These are phyloP conservation scores for Andrena trimmerana DNA, from an alignment of 2,888 invertebrate species.

Conservation along the genomic window DNA sequence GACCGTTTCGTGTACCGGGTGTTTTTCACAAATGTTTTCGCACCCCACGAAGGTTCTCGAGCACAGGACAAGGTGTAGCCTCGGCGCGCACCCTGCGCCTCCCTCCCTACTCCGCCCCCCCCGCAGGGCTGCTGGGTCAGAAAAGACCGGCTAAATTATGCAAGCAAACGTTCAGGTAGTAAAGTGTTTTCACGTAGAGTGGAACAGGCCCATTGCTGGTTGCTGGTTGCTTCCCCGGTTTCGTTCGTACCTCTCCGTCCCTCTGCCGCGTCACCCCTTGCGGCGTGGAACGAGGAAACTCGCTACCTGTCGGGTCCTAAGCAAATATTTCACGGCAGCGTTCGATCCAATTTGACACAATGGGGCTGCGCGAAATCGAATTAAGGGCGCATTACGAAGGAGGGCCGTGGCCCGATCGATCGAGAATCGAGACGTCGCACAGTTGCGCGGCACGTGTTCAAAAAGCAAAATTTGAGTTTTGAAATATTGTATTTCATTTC, in stretches of 20 bases:
- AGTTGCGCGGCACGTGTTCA: too few relatives aligned
- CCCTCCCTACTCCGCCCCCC: slow-evolving; percentile 7
- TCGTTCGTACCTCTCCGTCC: slow-evolving; percentile 6
- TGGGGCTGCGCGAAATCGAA: slow-evolving; percentile 77
- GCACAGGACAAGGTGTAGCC: slow-evolving; percentile 67
- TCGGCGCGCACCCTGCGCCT: too few relatives aligned
- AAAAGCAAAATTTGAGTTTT: too few relatives aligned
- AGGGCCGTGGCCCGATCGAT: slow-evolving; percentile 61
- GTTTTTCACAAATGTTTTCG: slow-evolving; percentile 79
- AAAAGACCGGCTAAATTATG: slow-evolving; percentile 79
- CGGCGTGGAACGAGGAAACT: slow-evolving; percentile 33
- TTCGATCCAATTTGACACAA: slow-evolving; percentile 80
- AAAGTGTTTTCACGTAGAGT: slow-evolving; percentile 70
- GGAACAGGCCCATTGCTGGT: slow-evolving; percentile 45
- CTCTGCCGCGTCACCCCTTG: slow-evolving; percentile 19
- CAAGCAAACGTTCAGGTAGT: slow-evolving; percentile 80
- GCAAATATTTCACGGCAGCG: slow-evolving; percentile 79
- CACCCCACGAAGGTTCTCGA: slow-evolving; percentile 59
- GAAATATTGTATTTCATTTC: too few relatives aligned
- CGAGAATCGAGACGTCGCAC: slow-evolving; percentile 18
- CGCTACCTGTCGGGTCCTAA: slow-evolving; percentile 73
- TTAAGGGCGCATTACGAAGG: slow-evolving; percentile 77
- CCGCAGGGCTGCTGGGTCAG: slow-evolving; percentile 56
- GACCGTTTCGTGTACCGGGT: slow-evolving; percentile 40
- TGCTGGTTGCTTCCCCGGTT: slow-evolving; percentile 25